Evolutionary conservation across 2,113 vertebrate genomes (phyloP), one percentile per base, ranked within the genome.

Genomic region (Rhineura floridana): DNA sequence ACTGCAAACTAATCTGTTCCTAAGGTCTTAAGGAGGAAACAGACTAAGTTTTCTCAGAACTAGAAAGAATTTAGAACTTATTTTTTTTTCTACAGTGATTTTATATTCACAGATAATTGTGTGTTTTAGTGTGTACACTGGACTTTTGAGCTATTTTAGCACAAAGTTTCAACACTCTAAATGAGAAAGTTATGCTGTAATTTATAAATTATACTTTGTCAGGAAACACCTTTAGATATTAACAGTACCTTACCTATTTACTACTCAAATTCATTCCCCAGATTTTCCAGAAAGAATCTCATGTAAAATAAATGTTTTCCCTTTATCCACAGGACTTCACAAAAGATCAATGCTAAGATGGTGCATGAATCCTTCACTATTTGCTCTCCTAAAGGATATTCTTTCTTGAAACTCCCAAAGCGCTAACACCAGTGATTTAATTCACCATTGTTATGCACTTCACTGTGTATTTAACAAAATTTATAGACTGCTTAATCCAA

Each of bases 381-480:
- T 25, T 78, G 39, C 33, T 73, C 11, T 39, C 81, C 63, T 67
- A 70, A 59, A 70, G 21, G 19, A 25, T 30, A 67, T 48, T 39
- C 17, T 50, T 83, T 28, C 59, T 21, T 52, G 44, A n/a, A 83
- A 9, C 10, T 83, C 25, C 46, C 83, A 62, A 62, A 75, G 1
- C 13, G 25, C 11, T 39, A 63, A 39, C 67, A 76, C 13, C 0
- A 19, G 48, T 42, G 36, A 83, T 88, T 87, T 91, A 17, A 89
- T 8, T 65, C 13, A 28, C 36, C 23, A 19, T 79, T 69, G n/a
- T 33, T 84, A 91, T 85, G 83, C 89, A 73, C 88, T 89, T 87
- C 85, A 59, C 55, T 59, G 5, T 19, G 3, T 4, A 59, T 59
- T 59, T 59, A 59, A 59, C 55, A 59, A 59, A 59, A 59, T 59